Conservation (phyloP, 2,888 invertebrate genomes). For the Nymphalis polychloros region DNA sequence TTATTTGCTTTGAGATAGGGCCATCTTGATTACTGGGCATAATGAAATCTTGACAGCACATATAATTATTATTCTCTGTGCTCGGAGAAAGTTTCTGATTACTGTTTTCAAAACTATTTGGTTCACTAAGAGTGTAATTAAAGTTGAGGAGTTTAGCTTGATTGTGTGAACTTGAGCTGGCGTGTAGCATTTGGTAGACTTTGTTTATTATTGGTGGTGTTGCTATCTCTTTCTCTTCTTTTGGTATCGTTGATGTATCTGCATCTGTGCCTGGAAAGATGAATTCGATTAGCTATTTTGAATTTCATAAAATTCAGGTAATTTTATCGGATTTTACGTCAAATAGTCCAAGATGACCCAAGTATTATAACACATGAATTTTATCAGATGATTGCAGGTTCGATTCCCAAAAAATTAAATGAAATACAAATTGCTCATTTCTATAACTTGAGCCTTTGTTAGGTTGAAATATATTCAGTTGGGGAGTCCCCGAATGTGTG, state of each 20-base stretch:
- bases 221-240: slow-evolving; percentile 50
- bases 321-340: no score
- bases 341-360: no score
- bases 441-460: no score
- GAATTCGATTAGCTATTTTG: not conserved
- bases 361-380: no score
- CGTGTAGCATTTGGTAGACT: slow-evolving; percentile 73
- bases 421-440: no score
- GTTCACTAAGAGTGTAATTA: slow-evolving; percentile 55
- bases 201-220: slow-evolving; percentile 68
- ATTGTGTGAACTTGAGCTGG: slow-evolving; percentile 53
- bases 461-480: no score
- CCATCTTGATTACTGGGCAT: slow-evolving; percentile 45
- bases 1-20: slow-evolving; percentile 47
- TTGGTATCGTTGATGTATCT: slow-evolving; percentile 57
- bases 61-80: slow-evolving; percentile 44
- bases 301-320: no score
- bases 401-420: no score
- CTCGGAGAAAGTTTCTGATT: slow-evolving; percentile 42
- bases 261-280: slow-evolving; percentile 66
- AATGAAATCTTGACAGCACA: slow-evolving; percentile 48
- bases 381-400: no score
- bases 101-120: slow-evolving; percentile 49
- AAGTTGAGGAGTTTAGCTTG: slow-evolving; percentile 54
- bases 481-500: no score